Percentiles rank a stretch among this genome's conserved stretches.
These are phyloP conservation scores for Bombus fervidus DNA, from an alignment of 1,140 invertebrate species.

Conservation along the genomic window DNA sequence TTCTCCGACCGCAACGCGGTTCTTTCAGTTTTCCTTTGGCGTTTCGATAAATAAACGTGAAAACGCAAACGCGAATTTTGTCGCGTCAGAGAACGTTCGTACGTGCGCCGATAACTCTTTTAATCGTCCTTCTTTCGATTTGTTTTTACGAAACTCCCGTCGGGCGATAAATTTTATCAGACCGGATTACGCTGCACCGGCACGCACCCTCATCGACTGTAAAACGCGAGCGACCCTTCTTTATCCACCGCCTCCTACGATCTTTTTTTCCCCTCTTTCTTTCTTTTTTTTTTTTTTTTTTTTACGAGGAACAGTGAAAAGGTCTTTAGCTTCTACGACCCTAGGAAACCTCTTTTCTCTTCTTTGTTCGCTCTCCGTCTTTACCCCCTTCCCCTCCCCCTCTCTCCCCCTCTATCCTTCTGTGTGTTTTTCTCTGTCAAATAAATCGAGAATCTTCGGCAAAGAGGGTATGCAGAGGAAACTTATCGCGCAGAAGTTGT, in stretches of 20 bases:
- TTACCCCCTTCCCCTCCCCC: no score
- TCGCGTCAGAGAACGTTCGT: neutral
- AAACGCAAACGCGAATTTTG: neutral
- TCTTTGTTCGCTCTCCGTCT: no score
- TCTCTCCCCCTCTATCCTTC: no score
- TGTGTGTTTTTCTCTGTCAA: neutral
- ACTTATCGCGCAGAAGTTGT: slow-evolving; percentile 3
- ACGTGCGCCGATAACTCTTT: neutral
- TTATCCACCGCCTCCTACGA: neutral
- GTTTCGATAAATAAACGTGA: neutral
- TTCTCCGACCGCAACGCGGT: neutral
- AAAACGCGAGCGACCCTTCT: neutral
- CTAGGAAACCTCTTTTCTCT: neutral
- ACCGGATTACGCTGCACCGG: slow-evolving; percentile 12
- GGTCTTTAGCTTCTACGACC: slow-evolving; percentile 16
- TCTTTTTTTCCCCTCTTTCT: neutral
- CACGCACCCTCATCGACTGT: neutral
- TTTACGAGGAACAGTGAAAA: slow-evolving; percentile 24
- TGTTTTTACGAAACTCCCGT: slow-evolving; percentile 3
- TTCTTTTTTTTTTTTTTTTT: neutral
- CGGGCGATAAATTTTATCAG: slow-evolving; percentile 36
- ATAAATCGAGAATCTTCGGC: neutral
- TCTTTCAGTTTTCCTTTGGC: neutral
- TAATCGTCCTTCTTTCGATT: slow-evolving; percentile 1
- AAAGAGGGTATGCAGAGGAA: neutral